These are phyloP conservation scores for Adelosebastes latens DNA, from an alignment of 2,797 vertebrate genomes.

Conservation along the genomic window DNA sequence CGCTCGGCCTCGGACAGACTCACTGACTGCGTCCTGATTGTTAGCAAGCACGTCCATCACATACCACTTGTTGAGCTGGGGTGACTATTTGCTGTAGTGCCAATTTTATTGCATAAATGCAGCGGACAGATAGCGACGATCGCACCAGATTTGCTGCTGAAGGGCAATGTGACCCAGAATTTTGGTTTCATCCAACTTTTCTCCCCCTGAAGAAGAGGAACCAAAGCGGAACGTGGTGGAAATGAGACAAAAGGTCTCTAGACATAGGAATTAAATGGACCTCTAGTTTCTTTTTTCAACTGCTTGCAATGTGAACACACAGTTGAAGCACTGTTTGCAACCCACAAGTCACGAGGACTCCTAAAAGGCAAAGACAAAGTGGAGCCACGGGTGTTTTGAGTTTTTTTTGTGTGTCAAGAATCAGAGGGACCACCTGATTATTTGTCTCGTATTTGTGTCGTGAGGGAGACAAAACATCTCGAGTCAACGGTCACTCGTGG, in stretches of 20 bases:
- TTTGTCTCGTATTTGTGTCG: slow-evolving; percentile 12
- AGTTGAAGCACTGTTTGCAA: slow-evolving; percentile 32
- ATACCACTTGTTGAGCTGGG: not conserved
- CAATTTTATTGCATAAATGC: not conserved
- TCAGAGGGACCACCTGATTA: slow-evolving; percentile 13
- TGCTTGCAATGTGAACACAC: slow-evolving; percentile 45
- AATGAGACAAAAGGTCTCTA: slow-evolving; percentile 3
- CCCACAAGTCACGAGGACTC: slow-evolving; percentile 12
- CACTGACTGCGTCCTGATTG: slow-evolving; percentile 28
- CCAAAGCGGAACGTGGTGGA: slow-evolving; percentile 17
- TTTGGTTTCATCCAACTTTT: slow-evolving; percentile 7
- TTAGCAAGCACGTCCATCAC: slow-evolving; percentile 26
- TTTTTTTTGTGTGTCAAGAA: slow-evolving; percentile 16
- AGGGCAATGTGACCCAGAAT: not conserved
- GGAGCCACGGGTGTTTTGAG: not conserved
- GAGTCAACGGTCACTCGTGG: slow-evolving; percentile 34
- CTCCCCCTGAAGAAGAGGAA: slow-evolving; percentile 21
- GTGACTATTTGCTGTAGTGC: slow-evolving; percentile 13
- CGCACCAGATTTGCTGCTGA: slow-evolving; percentile 26
- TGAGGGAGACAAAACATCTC: slow-evolving; percentile 7
- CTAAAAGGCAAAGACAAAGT: not conserved
- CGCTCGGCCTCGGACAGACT: slow-evolving; percentile 25
- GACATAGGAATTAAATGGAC: slow-evolving; percentile 13
- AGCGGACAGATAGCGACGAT: not conserved
- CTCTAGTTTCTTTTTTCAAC: slow-evolving; percentile 34